Conservation (phyloP, 1,140 invertebrate genomes). For the Brachionus rotundiformis region DNA sequence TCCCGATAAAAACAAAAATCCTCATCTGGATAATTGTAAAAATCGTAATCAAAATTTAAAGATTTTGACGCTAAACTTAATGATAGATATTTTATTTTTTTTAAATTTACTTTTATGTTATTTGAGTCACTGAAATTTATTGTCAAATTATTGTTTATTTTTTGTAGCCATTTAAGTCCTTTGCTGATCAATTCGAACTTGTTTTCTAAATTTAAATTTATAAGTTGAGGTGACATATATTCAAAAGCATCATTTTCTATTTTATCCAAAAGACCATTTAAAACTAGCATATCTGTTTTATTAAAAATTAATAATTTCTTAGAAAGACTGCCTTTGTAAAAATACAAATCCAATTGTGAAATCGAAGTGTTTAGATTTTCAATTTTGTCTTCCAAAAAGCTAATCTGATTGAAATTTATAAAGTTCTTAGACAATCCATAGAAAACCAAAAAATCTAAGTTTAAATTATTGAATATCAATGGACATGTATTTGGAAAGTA, state of each 20-base stretch:
- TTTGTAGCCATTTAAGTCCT: background rate
- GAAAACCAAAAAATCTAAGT: background rate
- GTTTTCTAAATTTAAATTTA: background rate
- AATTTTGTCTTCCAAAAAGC: background rate
- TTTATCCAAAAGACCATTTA: background rate
- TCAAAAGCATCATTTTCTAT: background rate
- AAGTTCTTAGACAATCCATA: background rate
- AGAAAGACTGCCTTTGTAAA: background rate
- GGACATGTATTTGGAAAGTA: background rate
- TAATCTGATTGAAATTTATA: background rate
- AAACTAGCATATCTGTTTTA: background rate
- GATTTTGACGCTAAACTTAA: background rate
- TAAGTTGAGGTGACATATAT: background rate
- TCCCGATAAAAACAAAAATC: background rate
- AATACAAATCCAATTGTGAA: background rate
- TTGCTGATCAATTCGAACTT: background rate
- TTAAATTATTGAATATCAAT: background rate
- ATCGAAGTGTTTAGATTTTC: background rate
- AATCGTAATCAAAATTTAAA: background rate
- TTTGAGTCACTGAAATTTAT: background rate
- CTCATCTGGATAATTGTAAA: background rate
- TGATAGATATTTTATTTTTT: background rate
- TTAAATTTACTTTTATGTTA: background rate
- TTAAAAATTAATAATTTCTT: background rate
- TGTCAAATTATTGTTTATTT: background rate